Conservation (phyloP, 2,113 vertebrate species). For the Lepus europaeus region DNA sequence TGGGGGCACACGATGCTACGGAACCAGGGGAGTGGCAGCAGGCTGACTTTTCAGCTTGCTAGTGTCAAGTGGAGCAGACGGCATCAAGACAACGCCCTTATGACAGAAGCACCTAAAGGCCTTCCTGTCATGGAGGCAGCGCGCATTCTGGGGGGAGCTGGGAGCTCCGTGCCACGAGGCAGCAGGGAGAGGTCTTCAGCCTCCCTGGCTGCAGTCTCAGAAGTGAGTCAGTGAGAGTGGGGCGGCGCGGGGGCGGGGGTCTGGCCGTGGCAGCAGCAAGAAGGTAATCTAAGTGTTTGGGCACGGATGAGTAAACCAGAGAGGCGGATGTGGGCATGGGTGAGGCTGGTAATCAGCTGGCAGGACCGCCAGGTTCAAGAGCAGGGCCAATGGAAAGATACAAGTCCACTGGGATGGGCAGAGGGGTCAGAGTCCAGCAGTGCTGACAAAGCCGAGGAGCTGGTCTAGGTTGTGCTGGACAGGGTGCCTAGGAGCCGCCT, state of each 20-base stretch:
- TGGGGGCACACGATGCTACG: neutral
- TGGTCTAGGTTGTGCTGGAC: slow-evolving; percentile 17
- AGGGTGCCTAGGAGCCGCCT: neutral
- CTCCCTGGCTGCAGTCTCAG: neutral
- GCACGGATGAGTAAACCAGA: slow-evolving; percentile 38
- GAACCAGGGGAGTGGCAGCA: neutral
- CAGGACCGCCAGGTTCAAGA: slow-evolving; percentile 5
- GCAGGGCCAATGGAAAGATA: slow-evolving; percentile 38
- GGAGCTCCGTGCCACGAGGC: neutral
- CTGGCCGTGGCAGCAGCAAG: neutral
- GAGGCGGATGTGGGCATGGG: slow-evolving; percentile 42
- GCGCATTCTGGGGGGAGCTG: neutral
- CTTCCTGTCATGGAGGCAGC: neutral
- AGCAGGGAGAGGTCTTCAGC: neutral
- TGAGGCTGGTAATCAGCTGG: slow-evolving; percentile 50
- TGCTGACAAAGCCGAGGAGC: neutral
- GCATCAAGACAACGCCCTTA: neutral
- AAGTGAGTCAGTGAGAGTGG: neutral
- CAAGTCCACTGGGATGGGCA: slow-evolving; percentile 76
- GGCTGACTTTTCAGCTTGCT: neutral
- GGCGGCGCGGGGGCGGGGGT: neutral
- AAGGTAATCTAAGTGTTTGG: slow-evolving; percentile 12
- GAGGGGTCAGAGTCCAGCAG: slow-evolving; percentile 65
- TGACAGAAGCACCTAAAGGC: too few species aligned
- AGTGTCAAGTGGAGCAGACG: neutral